Evolutionary conservation across 1,140 invertebrate genomes (phyloP).

Genomic region (Chlorops oryzae): DNA sequence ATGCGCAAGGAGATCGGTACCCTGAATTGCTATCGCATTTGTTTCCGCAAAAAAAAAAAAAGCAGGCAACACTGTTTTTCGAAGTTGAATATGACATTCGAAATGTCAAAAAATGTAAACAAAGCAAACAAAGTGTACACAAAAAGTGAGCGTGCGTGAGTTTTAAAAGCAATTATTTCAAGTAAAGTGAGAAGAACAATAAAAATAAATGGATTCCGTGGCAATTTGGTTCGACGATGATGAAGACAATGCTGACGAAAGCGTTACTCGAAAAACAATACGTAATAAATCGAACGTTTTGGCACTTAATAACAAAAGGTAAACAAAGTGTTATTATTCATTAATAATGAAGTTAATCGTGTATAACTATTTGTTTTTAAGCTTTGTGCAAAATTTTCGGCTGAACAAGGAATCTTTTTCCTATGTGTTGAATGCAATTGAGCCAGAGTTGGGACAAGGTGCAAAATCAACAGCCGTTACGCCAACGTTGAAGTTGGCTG

Average conservation of each 20-base stretch:
- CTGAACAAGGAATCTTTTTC: constrained; percentile 4
- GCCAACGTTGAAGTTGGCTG: background rate
- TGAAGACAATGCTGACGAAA: background rate
- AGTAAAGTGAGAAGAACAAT: background rate
- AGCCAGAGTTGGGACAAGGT: background rate
- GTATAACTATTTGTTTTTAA: constrained; percentile 4
- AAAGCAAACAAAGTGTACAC: no score
- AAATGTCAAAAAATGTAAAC: no score
- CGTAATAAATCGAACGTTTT: constrained; percentile 2
- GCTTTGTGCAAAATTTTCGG: constrained; percentile 4
- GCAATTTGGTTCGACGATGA: constrained; percentile 5
- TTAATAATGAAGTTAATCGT: background rate
- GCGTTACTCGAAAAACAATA: background rate
- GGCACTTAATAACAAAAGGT: constrained; percentile 1
- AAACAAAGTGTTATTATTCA: background rate
- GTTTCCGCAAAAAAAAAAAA: no score
- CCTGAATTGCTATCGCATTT: no score
- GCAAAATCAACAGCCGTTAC: constrained; percentile 3
- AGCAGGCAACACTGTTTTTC: no score
- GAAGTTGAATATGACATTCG: no score
- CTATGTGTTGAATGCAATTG: background rate
- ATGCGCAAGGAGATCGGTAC: no score
- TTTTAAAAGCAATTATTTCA: no score
- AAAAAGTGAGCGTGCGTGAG: no score
- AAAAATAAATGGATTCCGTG: constrained; percentile 1